Evolutionary conservation across 2,797 vertebrate genomes (phyloP).

Genomic region (Sebastes goodei): DNA sequence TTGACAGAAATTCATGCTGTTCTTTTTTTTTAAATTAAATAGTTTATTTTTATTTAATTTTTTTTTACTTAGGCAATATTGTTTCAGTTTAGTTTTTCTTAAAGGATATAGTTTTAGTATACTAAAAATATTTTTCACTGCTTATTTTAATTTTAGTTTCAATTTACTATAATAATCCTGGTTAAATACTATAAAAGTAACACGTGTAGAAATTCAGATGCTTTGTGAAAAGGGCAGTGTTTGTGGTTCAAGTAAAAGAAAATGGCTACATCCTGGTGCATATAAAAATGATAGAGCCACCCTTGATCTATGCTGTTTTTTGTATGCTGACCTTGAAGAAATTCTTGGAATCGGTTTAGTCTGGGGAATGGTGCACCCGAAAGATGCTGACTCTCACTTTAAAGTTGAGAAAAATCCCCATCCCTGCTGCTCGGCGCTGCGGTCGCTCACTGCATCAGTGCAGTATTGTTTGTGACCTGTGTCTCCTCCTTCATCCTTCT

Average conservation of each 20-base stretch:
- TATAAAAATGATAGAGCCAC: not conserved
- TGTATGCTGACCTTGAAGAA: conserved; percentile 43
- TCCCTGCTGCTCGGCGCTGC: conserved; percentile 3
- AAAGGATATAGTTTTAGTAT: no score
- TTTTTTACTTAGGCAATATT: not conserved
- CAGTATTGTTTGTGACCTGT: conserved; percentile 28
- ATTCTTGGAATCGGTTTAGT: conserved; percentile 10
- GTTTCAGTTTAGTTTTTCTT: not conserved
- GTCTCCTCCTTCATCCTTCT: conserved; percentile 24
- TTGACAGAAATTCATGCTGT: not conserved
- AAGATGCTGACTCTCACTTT: conserved; percentile 42
- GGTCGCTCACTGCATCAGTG: not conserved
- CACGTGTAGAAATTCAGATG: not conserved
- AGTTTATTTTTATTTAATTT: no score
- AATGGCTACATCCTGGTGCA: not conserved
- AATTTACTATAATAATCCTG: no score
- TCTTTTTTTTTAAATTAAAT: not conserved
- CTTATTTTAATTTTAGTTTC: no score
- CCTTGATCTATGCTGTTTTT: conserved; percentile 28
- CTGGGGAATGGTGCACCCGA: conserved; percentile 24
- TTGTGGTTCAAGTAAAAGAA: not conserved
- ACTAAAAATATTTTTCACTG: no score
- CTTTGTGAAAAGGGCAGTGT: not conserved
- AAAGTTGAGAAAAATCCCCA: conserved; percentile 12
- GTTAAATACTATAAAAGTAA: not conserved